A percentile compares a stretch with the other conserved stretches of the same genome.
phyloP scores from a whole-genome alignment of 2,888 invertebrate species.

The Lordiphosa andalusiaca region DNA sequence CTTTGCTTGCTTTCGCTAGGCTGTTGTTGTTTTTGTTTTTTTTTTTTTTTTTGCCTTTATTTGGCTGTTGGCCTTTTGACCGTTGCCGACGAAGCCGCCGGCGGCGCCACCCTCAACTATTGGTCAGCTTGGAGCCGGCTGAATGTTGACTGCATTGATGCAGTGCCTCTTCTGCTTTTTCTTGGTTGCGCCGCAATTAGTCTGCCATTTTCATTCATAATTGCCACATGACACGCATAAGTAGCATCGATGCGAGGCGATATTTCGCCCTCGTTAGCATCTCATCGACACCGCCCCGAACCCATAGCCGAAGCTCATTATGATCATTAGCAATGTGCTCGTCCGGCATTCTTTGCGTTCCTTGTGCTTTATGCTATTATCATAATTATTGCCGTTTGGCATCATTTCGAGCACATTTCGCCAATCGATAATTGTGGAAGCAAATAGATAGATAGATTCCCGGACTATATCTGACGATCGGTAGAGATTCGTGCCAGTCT shows the following conservation, averaged over 20 bases:
- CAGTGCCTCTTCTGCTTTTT: constrained; percentile 6
- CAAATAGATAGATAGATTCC: no score
- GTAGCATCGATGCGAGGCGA: constrained; percentile 32
- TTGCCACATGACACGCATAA: constrained; percentile 63
- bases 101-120: constrained; percentile 9
- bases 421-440: no score
- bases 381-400: no score
- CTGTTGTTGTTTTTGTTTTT: neutral
- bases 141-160: neutral
- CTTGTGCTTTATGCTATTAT: no score
- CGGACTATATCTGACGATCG: no score
- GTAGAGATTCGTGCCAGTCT: no score
- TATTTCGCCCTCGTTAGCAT: constrained; percentile 4
- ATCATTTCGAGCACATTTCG: neutral
- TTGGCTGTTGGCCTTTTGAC: constrained; percentile 41
- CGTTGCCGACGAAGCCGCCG: constrained; percentile 53
- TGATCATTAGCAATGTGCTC: no score
- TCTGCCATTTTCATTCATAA: constrained; percentile 56
- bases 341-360: no score
- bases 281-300: no score
- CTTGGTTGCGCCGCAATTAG: constrained; percentile 48
- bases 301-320: no score
- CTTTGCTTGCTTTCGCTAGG: constrained; percentile 39
- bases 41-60: neutral
- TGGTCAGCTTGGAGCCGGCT: constrained; percentile 32